Conservation (phyloP, 2,113 vertebrate genomes). For the Nematolebias whitei region DNA sequence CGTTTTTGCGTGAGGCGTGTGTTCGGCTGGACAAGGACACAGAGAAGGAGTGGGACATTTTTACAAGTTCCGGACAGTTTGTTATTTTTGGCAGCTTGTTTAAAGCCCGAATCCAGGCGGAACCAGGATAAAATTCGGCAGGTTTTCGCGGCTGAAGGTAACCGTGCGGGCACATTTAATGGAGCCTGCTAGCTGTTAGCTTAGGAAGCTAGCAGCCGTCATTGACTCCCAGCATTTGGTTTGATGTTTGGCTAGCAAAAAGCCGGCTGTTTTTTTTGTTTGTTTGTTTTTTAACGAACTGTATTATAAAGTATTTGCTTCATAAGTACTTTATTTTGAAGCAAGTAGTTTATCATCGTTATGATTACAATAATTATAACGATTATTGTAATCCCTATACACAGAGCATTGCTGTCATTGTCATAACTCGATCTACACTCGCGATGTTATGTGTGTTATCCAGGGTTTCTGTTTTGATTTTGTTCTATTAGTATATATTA, state of each 20-base stretch:
- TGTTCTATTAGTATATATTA: no score
- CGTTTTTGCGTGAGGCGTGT: slow-evolving; percentile 21
- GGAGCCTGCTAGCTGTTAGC: slow-evolving; percentile 1
- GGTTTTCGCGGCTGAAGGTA: slow-evolving; percentile 4
- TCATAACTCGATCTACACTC: no score
- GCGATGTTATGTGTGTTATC: no score
- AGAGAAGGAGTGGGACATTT: slow-evolving; percentile 66
- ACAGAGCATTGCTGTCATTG: no score
- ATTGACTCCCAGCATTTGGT: neutral
- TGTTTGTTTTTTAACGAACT: no score
- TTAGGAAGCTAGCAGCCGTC: slow-evolving; percentile 18
- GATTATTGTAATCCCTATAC: no score
- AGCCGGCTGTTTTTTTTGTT: no score
- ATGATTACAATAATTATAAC: no score
- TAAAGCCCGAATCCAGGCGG: neutral
- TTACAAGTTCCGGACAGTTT: slow-evolving; percentile 40
- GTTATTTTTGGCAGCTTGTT: neutral
- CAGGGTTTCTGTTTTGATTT: no score
- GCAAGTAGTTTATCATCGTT: no score
- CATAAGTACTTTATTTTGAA: no score
- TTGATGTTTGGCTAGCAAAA: neutral
- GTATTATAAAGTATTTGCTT: no score
- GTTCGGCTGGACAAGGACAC: slow-evolving; percentile 74
- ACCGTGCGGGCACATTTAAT: neutral
- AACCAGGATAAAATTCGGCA: neutral